These are phyloP conservation scores for Gorsachius magnificus DNA, from an alignment of 2,797 vertebrate genomes.

Conservation along the genomic window DNA sequence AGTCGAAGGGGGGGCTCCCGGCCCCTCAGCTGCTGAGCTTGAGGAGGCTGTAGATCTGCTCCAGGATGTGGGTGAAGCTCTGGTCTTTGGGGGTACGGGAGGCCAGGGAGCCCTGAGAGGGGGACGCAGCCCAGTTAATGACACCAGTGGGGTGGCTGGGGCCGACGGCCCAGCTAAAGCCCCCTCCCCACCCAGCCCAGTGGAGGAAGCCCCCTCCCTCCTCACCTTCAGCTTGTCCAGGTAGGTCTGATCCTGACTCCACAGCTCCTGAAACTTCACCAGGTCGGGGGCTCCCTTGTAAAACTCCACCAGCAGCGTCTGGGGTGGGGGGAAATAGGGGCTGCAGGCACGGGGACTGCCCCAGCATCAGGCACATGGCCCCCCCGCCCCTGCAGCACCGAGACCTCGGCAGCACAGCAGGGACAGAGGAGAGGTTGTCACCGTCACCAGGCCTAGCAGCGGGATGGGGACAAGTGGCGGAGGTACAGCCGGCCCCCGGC, in stretches of 20 bases:
- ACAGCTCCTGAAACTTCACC: constrained; percentile 89
- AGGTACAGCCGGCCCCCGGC: fast-evolving
- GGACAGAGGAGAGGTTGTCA: neutral
- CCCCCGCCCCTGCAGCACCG: fast-evolving
- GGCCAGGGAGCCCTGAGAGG: constrained; percentile 87
- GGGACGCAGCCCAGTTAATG: fast-evolving
- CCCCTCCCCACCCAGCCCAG: neutral
- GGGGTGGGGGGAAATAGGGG: neutral
- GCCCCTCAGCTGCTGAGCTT: constrained; percentile 64
- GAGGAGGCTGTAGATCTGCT: constrained; percentile 90
- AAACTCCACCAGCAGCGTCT: constrained; percentile 93
- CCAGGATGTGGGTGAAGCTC: constrained; percentile 87
- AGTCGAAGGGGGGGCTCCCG: neutral
- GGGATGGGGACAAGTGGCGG: fast-evolving
- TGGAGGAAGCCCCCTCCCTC: neutral
- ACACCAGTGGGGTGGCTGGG: neutral
- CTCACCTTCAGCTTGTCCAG: constrained; percentile 94
- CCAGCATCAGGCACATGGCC: fast-evolving
- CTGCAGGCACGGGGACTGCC: neutral
- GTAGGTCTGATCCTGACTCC: constrained; percentile 91
- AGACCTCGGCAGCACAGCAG: fast-evolving
- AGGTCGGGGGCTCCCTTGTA: constrained; percentile 90
- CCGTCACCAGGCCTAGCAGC: neutral
- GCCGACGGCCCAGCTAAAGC: fast-evolving
- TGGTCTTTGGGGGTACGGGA: constrained; percentile 93